Percentiles rank a stretch among this genome's conserved stretches.
Evolutionary conservation across 1,140 invertebrate genomes (phyloP).

Genomic region (Papilio xuthus): DNA sequence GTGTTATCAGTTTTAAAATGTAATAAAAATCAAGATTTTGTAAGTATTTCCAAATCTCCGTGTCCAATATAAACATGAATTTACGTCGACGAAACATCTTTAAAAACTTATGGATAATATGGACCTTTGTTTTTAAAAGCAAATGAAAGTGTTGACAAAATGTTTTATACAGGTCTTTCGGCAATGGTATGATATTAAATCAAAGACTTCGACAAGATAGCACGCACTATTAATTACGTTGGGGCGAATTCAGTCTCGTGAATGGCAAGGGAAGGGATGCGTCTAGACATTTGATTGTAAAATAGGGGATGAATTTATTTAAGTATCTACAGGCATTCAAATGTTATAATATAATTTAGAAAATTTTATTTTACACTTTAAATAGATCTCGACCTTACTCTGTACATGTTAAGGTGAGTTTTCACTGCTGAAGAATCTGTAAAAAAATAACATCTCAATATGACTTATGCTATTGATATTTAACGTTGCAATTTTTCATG

Average conservation of each 20-base stretch:
- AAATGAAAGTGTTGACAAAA: neutral
- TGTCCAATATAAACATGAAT: too few species aligned
- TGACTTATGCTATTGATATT: neutral
- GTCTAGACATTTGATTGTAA: slow-evolving; percentile 17
- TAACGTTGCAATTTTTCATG: neutral
- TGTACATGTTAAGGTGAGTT: too few species aligned
- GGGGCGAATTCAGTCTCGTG: neutral
- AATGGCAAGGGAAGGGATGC: neutral
- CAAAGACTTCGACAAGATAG: neutral
- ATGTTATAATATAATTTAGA: neutral
- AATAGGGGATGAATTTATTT: neutral
- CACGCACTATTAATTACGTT: slow-evolving; percentile 4
- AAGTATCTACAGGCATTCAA: neutral
- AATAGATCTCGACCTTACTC: too few species aligned
- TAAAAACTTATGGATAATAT: too few species aligned
- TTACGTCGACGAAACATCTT: too few species aligned
- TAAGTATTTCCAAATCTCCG: too few species aligned
- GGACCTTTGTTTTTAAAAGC: too few species aligned
- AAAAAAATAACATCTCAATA: too few species aligned
- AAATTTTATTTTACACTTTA: too few species aligned
- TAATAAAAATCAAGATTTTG: too few species aligned
- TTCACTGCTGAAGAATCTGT: too few species aligned
- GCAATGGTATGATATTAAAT: neutral
- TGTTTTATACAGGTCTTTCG: neutral
- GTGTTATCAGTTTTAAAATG: too few species aligned